Conservation (phyloP, 2,113 vertebrate species). For the Athene noctua region DNA sequence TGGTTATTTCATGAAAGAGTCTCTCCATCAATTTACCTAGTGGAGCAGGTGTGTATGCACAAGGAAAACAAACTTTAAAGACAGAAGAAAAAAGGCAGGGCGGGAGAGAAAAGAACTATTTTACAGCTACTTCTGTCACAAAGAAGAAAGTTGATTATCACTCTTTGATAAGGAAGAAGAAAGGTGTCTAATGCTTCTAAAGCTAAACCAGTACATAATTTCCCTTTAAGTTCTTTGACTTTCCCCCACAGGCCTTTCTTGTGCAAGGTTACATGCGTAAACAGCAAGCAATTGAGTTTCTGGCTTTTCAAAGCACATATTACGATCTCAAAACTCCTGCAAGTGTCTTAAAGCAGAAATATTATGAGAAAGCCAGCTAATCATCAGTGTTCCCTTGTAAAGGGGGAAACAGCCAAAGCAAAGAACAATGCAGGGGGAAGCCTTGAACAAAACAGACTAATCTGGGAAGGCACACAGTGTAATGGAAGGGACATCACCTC, state of each 20-base stretch:
- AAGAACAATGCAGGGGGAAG: not conserved
- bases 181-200: slow-evolving; percentile 54
- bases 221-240: slow-evolving; percentile 31
- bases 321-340: not conserved
- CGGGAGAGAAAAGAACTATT: not conserved
- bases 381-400: not conserved
- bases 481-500: rapidly evolving
- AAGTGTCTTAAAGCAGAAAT: not conserved
- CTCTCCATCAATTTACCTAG: not conserved
- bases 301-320: not conserved
- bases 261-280: not conserved
- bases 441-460: not conserved
- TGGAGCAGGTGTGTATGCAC: not conserved
- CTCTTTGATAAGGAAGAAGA: slow-evolving; percentile 62
- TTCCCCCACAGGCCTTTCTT: not conserved
- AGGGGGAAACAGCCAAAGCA: not conserved
- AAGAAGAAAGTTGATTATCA: slow-evolving; percentile 57
- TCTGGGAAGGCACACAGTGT: not conserved
- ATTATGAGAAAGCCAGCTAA: not conserved
- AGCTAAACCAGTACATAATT: not conserved
- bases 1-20: slow-evolving; percentile 28
- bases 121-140: slow-evolving; percentile 55
- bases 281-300: not conserved
- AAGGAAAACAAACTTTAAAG: slow-evolving; percentile 48
- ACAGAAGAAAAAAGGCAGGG: slow-evolving; percentile 26